Evolutionary conservation across 2,797 vertebrate genomes (phyloP).

Genomic region (Numenius phaeopus): DNA sequence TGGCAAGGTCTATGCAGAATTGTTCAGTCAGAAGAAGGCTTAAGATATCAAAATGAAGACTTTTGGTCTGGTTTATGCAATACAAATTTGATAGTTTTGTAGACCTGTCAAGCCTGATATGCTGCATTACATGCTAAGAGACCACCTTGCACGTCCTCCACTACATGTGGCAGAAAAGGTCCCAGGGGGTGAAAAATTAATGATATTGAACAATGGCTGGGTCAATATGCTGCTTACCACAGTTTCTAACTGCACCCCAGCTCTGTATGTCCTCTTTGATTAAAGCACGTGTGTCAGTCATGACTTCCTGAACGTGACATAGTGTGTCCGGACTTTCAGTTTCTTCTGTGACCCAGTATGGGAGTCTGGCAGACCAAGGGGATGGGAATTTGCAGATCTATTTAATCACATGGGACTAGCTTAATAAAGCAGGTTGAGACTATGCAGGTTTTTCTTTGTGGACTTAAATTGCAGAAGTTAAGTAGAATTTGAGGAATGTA

Average conservation of each 20-base stretch:
- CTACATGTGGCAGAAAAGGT: background rate
- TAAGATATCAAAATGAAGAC: background rate
- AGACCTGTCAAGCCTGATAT: background rate
- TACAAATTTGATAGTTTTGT: background rate
- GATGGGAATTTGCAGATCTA: background rate
- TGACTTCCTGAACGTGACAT: background rate
- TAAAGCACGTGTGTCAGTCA: background rate
- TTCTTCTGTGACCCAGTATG: background rate
- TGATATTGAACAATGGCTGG: background rate
- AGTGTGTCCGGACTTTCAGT: background rate
- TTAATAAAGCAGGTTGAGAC: background rate
- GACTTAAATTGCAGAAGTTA: background rate
- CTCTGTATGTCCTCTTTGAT: background rate
- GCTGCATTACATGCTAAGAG: background rate
- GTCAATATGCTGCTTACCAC: background rate
- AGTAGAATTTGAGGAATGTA: background rate
- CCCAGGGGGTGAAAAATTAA: background rate
- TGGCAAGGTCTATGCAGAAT: background rate
- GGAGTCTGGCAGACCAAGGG: background rate
- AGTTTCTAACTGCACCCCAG: background rate
- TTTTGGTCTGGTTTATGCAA: background rate
- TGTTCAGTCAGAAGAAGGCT: background rate
- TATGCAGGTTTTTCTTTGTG: background rate
- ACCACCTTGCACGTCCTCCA: background rate
- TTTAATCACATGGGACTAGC: background rate